Evolutionary conservation across 2,797 vertebrate species (phyloP).

Genomic region (Danio aesculapii): DNA sequence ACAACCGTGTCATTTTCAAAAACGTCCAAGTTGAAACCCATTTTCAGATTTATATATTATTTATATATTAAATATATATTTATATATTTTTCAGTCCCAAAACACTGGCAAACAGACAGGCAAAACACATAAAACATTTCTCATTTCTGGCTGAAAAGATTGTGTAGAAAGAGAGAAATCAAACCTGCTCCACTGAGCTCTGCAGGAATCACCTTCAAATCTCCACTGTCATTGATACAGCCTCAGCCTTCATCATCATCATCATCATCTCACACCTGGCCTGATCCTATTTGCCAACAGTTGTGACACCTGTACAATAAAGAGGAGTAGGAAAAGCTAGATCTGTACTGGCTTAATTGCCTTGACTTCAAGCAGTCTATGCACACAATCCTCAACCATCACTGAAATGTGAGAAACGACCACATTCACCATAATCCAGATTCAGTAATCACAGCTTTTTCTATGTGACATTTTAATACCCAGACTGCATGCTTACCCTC

Average conservation of each 20-base stretch:
- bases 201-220: conserved; percentile 13
- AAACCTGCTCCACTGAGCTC: conserved; percentile 7
- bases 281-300: background rate
- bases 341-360: background rate
- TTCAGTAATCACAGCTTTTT: no score
- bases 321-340: background rate
- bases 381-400: background rate
- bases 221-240: background rate
- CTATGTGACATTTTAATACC: background rate
- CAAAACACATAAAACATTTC: no score
- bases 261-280: conserved; percentile 6
- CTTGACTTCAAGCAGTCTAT: background rate
- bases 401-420: background rate
- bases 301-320: background rate
- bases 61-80: no score
- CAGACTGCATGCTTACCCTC: background rate
- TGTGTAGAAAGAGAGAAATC: background rate
- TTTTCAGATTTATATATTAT: no score
- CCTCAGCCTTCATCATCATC: background rate
- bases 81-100: no score
- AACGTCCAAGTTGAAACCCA: no score
- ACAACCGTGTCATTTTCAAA: no score
- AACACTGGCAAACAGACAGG: no score
- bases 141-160: background rate
- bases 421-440: background rate